Evolutionary conservation across 2,113 vertebrate species (phyloP), one percentile per base, ranked within the genome.

Genomic region (Prionailurus viverrinus): DNA sequence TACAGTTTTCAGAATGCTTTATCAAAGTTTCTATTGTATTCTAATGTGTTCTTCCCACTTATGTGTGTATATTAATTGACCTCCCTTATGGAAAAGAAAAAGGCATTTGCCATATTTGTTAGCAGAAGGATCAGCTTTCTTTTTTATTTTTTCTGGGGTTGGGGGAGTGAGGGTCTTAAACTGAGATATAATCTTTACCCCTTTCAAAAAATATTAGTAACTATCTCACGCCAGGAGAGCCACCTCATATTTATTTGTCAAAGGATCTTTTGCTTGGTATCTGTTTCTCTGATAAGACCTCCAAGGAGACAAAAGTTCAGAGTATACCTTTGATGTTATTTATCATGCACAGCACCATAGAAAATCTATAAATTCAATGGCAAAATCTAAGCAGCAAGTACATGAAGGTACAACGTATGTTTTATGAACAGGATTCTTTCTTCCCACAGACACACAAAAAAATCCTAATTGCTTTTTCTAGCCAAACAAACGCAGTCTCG

Each of bases 251-350:
- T 83, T 94, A 5, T 81, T 84, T 93, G 10, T 66, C 66, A 89
- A 92, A 92, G 7, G 31, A 83, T 74, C 9, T 63, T 84, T 93
- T 80, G 6, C 5, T 89, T 80, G 21, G 27, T 48, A 21, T 66
- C n/a, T 89, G 3, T 71, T 87, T 83, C 5, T 88, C 73, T 71
- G 10, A 95, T 79, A 93, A 97, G 94, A 89, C 3, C 18, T 90
- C 41, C 11, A 92, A 68, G 31, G 19, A 89, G 21, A 71, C 39
- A 73, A 19, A 45, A 55, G 27, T 68, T 95, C 74, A 96, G 15
- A 65, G 18, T n/a, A 51, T 84, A 53, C 7, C 29, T 83, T 25
- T 79, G 87, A 68, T 82, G 1, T 36, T 85, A 95, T 61, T 55
- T 71, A 83, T 41, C 61, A 14, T 73, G 27, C 33, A 39, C 0